Base-by-base conservation (phyloP, 2,888 invertebrate species). In the Capitulum mitella region DNA sequence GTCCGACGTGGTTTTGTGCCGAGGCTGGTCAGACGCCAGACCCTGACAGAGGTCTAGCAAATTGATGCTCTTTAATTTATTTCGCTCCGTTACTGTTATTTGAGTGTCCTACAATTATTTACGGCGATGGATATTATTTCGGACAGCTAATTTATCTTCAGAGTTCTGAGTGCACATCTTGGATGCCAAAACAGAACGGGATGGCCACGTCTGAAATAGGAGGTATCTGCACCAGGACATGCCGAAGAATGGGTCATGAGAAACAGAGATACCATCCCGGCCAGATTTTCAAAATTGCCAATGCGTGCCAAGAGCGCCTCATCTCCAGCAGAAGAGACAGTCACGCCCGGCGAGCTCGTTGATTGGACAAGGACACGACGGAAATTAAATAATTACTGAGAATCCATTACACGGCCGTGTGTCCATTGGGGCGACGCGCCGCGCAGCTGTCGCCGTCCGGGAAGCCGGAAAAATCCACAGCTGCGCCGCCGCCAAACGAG, bases 311-410 rank as follows among this genome's bases (percentile, higher is more conserved):
- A 8, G 22, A 29, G 10, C n/a, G 5, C 37, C 12, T 29, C 19
- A 29, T 16, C 16, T 1, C 29, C 3, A 34, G 34, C 16, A 5
- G 29, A 8, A 43, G n/a, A 8, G 43, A 29, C 37, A 19, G 22
- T 10, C 37, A 22, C 37, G 26, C 70, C 40, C 6, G 40, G 0
- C 37, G 37, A 37, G 2, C 70, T 2, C 26, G 37, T 22, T 70
- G 70, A 70, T 58, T 58, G 58, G 70, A 26, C 37, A 70, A 70
- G 70, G 40, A 26, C 70, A 70, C 26, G 70, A 70, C 40, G 70
- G 70, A 40, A 70, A 70, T 70, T 0, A 70, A 22, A 40, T 22
- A 40, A 70, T 70, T 70, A 70, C 70, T 29, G 40, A 37, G 40
- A 70, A 40, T 40, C 40, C 26, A 70, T 70, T 40, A 70, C 37